Conservation (phyloP, 2,888 invertebrate species). For the Andrena chrysosceles region DNA sequence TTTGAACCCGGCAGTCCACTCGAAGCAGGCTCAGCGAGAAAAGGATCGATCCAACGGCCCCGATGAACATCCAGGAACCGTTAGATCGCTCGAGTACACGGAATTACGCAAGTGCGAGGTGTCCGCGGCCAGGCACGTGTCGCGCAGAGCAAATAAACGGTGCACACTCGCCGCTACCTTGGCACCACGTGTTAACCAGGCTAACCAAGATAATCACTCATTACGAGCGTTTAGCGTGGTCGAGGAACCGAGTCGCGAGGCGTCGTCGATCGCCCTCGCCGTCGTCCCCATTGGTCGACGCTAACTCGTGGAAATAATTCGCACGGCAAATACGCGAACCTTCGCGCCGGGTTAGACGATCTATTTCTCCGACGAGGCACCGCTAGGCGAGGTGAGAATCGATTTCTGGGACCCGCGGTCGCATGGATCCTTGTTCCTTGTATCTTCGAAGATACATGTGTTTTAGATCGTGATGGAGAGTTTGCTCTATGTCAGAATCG, state of each 20-base stretch:
- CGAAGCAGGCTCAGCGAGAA: too few species aligned
- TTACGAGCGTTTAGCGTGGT: slow-evolving; percentile 83
- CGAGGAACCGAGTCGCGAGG: slow-evolving; percentile 64
- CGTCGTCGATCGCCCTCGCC: slow-evolving; percentile 58
- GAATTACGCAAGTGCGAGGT: slow-evolving; percentile 56
- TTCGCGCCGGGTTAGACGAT: slow-evolving; percentile 73
- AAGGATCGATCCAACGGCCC: background rate
- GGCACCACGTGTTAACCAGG: slow-evolving; percentile 82
- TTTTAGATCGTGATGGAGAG: too few species aligned
- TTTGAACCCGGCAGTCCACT: too few species aligned
- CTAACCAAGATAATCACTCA: slow-evolving; percentile 84
- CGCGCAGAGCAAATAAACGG: slow-evolving; percentile 69
- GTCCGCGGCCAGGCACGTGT: slow-evolving; percentile 73
- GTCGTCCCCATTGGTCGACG: slow-evolving; percentile 62
- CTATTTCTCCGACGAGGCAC: slow-evolving; percentile 66
- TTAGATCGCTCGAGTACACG: slow-evolving; percentile 27
- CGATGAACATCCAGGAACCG: slow-evolving; percentile 27
- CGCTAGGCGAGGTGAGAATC: slow-evolving; percentile 12
- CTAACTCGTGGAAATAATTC: slow-evolving; percentile 71
- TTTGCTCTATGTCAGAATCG: too few species aligned
- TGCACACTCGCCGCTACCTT: slow-evolving; percentile 74
- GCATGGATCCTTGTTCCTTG: background rate
- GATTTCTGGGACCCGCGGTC: slow-evolving; percentile 1
- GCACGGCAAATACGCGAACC: slow-evolving; percentile 72
- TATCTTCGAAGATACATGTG: too few species aligned